phyloP scores from a whole-genome alignment of 2,797 vertebrate species.

The Threskiornis aethiopicus region DNA sequence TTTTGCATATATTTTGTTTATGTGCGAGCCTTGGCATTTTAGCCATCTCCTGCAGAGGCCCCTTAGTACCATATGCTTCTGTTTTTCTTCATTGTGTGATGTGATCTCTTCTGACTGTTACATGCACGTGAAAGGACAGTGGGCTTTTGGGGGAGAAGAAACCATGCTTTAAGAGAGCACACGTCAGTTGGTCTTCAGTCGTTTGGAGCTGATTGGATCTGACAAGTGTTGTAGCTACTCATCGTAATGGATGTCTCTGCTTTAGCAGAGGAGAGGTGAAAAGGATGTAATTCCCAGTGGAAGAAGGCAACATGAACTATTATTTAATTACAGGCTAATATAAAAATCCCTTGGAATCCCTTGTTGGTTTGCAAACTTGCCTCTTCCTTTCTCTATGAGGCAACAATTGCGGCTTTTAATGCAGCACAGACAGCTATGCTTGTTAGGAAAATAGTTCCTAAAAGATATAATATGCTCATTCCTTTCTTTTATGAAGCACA shows the following conservation, averaged over 20 bases:
- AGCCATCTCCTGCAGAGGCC: slow-evolving; percentile 77
- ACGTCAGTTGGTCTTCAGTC: slow-evolving; percentile 80
- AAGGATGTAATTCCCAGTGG: slow-evolving; percentile 82
- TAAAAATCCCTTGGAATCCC: slow-evolving; percentile 72
- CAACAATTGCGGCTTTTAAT: slow-evolving; percentile 78
- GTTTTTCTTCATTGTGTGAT: slow-evolving; percentile 81
- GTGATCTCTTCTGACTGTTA: slow-evolving; percentile 82
- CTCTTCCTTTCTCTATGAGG: slow-evolving; percentile 80
- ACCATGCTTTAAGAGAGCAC: slow-evolving; percentile 78
- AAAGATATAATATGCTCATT: neutral
- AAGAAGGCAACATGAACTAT: slow-evolving; percentile 88
- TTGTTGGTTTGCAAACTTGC: slow-evolving; percentile 69
- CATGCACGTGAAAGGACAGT: slow-evolving; percentile 82
- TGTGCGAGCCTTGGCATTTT: slow-evolving; percentile 73
- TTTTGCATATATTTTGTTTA: slow-evolving; percentile 78
- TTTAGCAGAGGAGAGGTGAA: slow-evolving; percentile 82
- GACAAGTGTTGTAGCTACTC: slow-evolving; percentile 91
- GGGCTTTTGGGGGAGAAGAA: slow-evolving; percentile 76
- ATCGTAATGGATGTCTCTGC: slow-evolving; percentile 85
- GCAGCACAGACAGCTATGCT: neutral
- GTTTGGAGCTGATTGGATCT: slow-evolving; percentile 84
- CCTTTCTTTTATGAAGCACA: neutral
- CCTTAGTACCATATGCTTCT: slow-evolving; percentile 83
- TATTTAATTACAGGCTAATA: slow-evolving; percentile 94
- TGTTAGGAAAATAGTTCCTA: slow-evolving; percentile 41